These are phyloP conservation scores for Ptilorrhoa leucosticta DNA, from an alignment of 2,113 vertebrate genomes.

Conservation along the genomic window DNA sequence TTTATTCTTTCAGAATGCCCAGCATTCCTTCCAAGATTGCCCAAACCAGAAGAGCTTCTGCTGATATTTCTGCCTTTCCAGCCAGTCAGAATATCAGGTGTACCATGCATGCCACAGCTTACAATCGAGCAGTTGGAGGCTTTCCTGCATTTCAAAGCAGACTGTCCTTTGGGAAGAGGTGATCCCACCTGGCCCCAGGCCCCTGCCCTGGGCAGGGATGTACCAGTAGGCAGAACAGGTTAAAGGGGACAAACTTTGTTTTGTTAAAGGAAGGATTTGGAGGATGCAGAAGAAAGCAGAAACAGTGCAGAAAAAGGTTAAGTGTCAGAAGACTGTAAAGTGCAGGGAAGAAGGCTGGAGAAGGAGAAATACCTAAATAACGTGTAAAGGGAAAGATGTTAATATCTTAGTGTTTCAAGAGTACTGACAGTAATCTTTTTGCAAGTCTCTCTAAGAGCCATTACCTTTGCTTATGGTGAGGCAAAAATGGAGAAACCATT, in stretches of 20 bases:
- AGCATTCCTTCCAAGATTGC: background rate
- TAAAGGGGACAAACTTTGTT: fast-evolving
- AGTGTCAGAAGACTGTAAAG: background rate
- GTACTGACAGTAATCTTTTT: background rate
- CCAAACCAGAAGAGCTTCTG: background rate
- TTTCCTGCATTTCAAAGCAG: background rate
- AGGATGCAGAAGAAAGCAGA: background rate
- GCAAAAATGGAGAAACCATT: background rate
- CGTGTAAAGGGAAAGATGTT: background rate
- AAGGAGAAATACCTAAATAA: background rate
- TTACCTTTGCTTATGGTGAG: background rate
- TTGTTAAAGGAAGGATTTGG: background rate
- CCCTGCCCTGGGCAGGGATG: background rate
- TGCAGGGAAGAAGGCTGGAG: background rate
- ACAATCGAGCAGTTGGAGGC: fast-evolving
- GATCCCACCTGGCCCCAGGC: background rate
- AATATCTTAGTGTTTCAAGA: background rate
- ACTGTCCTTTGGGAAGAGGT: background rate
- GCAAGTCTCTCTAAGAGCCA: background rate
- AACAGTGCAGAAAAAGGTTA: background rate
- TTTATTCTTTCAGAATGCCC: background rate
- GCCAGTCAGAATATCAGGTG: fast-evolving
- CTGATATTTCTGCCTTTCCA: background rate
- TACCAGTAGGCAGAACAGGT: background rate
- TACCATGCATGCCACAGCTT: fast-evolving